Conservation (phyloP, 1,140 invertebrate species). For the Leptinotarsa lineolata region DNA sequence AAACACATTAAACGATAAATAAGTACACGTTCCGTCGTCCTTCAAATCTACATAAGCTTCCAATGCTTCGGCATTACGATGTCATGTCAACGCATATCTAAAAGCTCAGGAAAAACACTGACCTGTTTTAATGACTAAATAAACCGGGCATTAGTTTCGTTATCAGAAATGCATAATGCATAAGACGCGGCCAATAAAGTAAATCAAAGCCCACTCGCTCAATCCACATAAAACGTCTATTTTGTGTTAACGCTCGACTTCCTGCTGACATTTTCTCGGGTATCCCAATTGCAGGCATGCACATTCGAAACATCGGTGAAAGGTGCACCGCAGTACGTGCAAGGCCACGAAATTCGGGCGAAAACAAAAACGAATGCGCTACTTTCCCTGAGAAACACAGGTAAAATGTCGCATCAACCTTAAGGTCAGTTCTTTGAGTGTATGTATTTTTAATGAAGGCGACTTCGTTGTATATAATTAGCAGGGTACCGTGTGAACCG, state of each 20-base stretch:
- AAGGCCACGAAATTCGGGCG: neutral
- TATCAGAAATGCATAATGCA: slow-evolving; percentile 22
- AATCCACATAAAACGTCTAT: slow-evolving; percentile 24
- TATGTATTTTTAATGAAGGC: neutral
- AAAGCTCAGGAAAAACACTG: too few species aligned
- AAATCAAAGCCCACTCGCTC: slow-evolving; percentile 26
- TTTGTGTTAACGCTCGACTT: slow-evolving; percentile 24
- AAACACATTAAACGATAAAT: too few species aligned
- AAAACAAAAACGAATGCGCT: slow-evolving; percentile 1
- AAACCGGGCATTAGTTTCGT: slow-evolving; percentile 10
- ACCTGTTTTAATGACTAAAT: neutral
- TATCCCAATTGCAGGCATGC: slow-evolving; percentile 6
- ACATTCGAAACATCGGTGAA: neutral
- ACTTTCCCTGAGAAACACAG: neutral
- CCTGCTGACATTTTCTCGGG: slow-evolving; percentile 15
- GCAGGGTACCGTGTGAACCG: slow-evolving; percentile 10
- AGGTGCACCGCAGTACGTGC: neutral
- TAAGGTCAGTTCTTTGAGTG: neutral
- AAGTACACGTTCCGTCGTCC: too few species aligned
- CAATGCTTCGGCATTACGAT: too few species aligned
- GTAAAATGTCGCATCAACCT: slow-evolving; percentile 8
- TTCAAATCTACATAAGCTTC: too few species aligned
- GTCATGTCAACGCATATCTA: too few species aligned
- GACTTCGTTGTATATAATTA: slow-evolving; percentile 13
- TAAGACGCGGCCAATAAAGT: slow-evolving; percentile 9